phyloP scores from a whole-genome alignment of 2,888 invertebrate species.

The Heliconius hortense region DNA sequence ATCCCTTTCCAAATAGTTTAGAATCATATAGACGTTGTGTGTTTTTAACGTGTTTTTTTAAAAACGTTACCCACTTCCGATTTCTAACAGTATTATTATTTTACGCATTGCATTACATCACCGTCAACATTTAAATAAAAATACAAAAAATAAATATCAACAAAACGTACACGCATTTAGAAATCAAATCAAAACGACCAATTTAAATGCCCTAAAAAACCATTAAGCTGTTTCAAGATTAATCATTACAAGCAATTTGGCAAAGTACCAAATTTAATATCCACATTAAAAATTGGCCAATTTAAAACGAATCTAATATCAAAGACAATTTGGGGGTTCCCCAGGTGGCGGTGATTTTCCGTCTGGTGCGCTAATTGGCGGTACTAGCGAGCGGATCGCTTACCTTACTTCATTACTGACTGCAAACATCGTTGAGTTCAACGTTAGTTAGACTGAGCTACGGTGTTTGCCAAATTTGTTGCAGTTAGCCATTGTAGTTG shows the following conservation, averaged over 20 bases:
- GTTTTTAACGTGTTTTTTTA: too few species aligned
- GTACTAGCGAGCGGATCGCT: conserved; percentile 42
- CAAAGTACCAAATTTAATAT: not conserved
- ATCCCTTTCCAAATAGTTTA: too few species aligned
- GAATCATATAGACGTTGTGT: too few species aligned
- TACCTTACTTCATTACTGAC: conserved; percentile 29
- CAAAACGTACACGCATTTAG: not conserved
- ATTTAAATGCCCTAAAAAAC: not conserved
- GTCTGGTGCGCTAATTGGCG: conserved; percentile 63
- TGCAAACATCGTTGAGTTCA: conserved; percentile 30
- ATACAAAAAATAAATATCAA: not conserved
- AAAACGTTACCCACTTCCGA: too few species aligned
- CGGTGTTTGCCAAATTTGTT: conserved; percentile 15
- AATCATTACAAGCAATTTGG: not conserved
- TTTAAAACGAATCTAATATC: conserved; percentile 17
- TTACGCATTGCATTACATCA: too few species aligned
- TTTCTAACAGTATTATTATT: too few species aligned
- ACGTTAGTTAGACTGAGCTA: conserved; percentile 4
- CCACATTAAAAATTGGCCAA: not conserved
- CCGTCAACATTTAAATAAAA: not conserved
- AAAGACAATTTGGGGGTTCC: conserved; percentile 28
- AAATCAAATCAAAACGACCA: not conserved
- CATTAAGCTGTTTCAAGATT: conserved; percentile 2
- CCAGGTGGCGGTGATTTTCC: conserved; percentile 55
- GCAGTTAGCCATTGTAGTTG: not conserved